Evolutionary conservation across 1,140 invertebrate species (phyloP).

Genomic region (Musca domestica): DNA sequence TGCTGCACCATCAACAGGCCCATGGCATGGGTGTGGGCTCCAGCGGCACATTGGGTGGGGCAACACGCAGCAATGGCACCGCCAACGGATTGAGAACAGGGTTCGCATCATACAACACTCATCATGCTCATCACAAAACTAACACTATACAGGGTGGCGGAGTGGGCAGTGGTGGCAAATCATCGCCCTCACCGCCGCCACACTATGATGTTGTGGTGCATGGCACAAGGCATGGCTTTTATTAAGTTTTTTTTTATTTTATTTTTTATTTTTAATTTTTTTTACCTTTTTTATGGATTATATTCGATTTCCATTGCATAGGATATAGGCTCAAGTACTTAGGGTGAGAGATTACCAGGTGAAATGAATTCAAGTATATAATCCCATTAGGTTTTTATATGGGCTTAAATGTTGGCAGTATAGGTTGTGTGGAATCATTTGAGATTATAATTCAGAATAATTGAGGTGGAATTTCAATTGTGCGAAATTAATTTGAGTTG

Average conservation of each 20-base stretch:
- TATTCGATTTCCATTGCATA: not conserved
- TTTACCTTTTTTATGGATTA: conserved; percentile 23
- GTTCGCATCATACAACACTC: conserved; percentile 48
- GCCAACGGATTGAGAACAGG: conserved; percentile 49
- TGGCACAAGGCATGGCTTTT: conserved; percentile 55
- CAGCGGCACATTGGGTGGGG: conserved; percentile 25
- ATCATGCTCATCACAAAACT: conserved; percentile 44
- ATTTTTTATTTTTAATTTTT: conserved; percentile 25
- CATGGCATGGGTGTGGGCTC: conserved; percentile 26
- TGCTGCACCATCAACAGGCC: conserved; percentile 51
- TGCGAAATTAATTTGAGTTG: no score
- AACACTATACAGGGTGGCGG: conserved; percentile 36
- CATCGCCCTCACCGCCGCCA: conserved; percentile 51
- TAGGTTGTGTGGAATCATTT: no score
- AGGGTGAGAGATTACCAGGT: no score
- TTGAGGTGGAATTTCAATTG: no score
- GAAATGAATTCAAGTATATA: no score
- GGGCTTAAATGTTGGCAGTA: no score
- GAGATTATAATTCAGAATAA: no score
- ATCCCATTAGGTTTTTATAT: no score
- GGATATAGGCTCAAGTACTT: no score
- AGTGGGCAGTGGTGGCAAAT: conserved; percentile 27
- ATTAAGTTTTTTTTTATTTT: conserved; percentile 36
- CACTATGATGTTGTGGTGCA: conserved; percentile 54
- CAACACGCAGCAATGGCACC: conserved; percentile 34